phyloP scores from a whole-genome alignment of 2,113 vertebrate genomes.

The Scytalopus superciliaris region DNA sequence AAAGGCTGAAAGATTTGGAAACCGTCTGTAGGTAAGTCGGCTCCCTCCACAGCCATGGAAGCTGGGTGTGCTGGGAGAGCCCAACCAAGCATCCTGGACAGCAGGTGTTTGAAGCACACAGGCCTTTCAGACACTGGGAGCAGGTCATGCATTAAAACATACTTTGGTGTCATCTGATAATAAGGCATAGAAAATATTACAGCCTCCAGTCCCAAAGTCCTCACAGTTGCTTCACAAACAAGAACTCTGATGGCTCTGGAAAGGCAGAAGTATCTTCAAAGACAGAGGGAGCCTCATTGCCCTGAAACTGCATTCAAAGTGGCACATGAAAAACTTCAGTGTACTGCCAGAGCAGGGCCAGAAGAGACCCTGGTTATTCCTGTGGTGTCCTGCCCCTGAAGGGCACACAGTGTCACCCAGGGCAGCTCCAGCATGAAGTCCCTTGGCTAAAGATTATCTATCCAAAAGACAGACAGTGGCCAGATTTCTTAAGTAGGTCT shows the following conservation, averaged over 20 bases:
- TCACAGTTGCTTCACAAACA: background rate
- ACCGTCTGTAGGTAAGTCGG: background rate
- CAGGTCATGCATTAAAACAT: background rate
- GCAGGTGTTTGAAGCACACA: background rate
- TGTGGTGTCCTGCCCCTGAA: too few species aligned
- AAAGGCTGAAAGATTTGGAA: constrained; percentile 17
- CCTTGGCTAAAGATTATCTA: background rate
- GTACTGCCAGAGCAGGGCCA: background rate
- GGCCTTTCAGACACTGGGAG: background rate
- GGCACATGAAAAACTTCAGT: background rate
- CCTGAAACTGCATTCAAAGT: background rate
- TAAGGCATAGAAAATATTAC: background rate
- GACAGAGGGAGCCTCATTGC: background rate
- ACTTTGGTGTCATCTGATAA: background rate
- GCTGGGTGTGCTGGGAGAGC: background rate
- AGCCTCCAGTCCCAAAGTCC: background rate
- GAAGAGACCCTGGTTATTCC: background rate
- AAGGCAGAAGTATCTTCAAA: background rate
- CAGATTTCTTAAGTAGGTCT: background rate
- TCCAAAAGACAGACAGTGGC: fast-evolving
- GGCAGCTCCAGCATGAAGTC: background rate
- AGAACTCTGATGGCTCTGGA: background rate
- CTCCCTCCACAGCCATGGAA: fast-evolving
- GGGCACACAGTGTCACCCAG: background rate
- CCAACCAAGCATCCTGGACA: fast-evolving